These are phyloP conservation scores for Drosophila sp. DNA, from an alignment of 1,140 invertebrate species.

Conservation along the genomic window DNA sequence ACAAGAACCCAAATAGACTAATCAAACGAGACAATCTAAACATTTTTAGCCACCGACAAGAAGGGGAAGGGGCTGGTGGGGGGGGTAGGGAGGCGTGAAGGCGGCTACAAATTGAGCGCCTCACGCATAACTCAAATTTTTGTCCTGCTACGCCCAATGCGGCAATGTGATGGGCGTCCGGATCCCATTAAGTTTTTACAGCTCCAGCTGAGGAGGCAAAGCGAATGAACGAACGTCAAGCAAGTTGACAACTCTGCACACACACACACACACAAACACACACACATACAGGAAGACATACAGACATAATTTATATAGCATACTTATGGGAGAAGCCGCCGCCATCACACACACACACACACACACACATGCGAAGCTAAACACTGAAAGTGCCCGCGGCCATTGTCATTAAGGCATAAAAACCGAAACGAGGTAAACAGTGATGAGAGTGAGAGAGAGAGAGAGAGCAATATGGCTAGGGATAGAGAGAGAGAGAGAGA, in stretches of 20 bases:
- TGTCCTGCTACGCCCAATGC: conserved; percentile 16
- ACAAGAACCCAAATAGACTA: conserved; percentile 12
- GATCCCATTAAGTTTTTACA: conserved; percentile 19
- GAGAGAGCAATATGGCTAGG: not conserved
- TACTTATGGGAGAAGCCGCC: conserved; percentile 20
- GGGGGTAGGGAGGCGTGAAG: not conserved
- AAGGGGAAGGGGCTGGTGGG: not conserved
- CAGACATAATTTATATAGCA: conserved; percentile 44
- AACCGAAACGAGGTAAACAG: conserved; percentile 31
- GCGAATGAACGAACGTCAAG: conserved; percentile 26
- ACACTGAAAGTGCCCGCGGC: conserved; percentile 5
- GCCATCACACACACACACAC: not conserved
- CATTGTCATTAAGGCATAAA: conserved; percentile 48
- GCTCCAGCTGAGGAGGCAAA: conserved; percentile 11
- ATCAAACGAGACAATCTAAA: conserved; percentile 19
- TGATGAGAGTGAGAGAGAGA: not conserved
- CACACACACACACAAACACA: conserved; percentile 40
- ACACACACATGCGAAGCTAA: conserved; percentile 8
- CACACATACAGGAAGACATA: conserved; percentile 22
- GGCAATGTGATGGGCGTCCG: conserved; percentile 12
- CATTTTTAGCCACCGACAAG: conserved; percentile 2
- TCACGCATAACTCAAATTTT: conserved; percentile 46
- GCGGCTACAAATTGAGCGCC: conserved; percentile 35
- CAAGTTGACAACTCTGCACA: conserved; percentile 47
- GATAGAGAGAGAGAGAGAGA: conserved; percentile 7